Percentiles rank a stretch among this genome's conserved stretches.
Conservation (phyloP, 1,140 invertebrate genomes). For the Sarcophaga bullata region DNA sequence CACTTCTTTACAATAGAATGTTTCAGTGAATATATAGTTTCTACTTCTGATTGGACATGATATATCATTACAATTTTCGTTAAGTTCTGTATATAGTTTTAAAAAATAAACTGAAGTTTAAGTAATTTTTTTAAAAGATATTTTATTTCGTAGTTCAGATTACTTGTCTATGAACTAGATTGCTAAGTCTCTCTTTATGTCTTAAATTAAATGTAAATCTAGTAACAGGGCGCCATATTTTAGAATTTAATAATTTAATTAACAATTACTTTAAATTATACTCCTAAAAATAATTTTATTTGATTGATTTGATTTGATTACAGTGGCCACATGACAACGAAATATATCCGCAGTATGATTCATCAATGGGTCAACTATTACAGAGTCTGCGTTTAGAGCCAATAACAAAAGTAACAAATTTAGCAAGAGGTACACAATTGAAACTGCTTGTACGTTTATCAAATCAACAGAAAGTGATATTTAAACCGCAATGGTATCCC, state of each 20-base stretch:
- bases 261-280: not conserved
- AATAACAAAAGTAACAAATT: conserved; percentile 81
- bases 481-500: conserved; percentile 92
- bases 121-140: too few species aligned
- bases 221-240: too few species aligned
- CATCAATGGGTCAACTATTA: conserved; percentile 77
- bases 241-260: not conserved
- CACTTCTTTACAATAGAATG: too few species aligned
- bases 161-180: too few species aligned
- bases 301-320: conserved; percentile 49
- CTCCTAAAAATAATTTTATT: not conserved
- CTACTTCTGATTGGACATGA: too few species aligned
- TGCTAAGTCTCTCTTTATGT: too few species aligned
- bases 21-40: too few species aligned
- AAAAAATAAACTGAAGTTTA: too few species aligned
- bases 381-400: conserved; percentile 74
- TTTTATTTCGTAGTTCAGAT: too few species aligned
- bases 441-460: conserved; percentile 84
- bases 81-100: too few species aligned
- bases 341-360: conserved; percentile 73
- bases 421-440: conserved; percentile 86
- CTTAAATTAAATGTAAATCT: too few species aligned
- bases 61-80: too few species aligned
- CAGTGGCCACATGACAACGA: conserved; percentile 78
- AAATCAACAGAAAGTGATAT: conserved; percentile 82